Conservation (phyloP, 2,888 invertebrate genomes). For the Neoascia interrupta region DNA sequence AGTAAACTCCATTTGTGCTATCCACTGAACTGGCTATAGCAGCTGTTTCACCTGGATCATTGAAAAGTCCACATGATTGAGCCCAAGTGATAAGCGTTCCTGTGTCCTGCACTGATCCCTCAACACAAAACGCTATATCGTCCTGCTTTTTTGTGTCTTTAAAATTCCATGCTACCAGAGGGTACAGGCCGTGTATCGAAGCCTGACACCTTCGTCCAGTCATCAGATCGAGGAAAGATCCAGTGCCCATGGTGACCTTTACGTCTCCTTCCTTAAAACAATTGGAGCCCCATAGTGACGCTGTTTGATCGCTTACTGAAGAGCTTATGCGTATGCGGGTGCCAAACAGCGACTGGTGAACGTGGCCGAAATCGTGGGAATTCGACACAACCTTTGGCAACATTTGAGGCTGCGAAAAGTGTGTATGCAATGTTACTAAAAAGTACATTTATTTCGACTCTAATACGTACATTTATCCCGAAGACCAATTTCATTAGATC, state of each 20-base stretch:
- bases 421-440: neutral
- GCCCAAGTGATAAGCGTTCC: constrained; percentile 94
- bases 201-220: constrained; percentile 89
- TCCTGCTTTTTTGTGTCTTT: constrained; percentile 73
- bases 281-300: constrained; percentile 93
- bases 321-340: constrained; percentile 84
- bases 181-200: constrained; percentile 92
- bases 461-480: constrained; percentile 81
- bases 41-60: constrained; percentile 84
- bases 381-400: constrained; percentile 91
- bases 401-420: constrained; percentile 82
- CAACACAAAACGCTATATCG: constrained; percentile 87
- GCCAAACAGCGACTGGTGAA: constrained; percentile 86
- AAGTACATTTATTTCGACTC: neutral
- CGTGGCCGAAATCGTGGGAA: constrained; percentile 86
- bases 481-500: constrained; percentile 84
- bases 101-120: constrained; percentile 93
- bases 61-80: constrained; percentile 84
- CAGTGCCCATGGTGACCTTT: constrained; percentile 95
- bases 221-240: constrained; percentile 92
- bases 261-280: constrained; percentile 89
- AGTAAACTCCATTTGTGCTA: constrained; percentile 89
- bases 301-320: constrained; percentile 85
- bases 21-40: constrained; percentile 85
- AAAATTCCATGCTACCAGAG: constrained; percentile 91